Percentiles rank a stretch among this genome's conserved stretches.
Evolutionary conservation across 2,797 vertebrate species (phyloP).

Genomic region (Catharus ustulatus): DNA sequence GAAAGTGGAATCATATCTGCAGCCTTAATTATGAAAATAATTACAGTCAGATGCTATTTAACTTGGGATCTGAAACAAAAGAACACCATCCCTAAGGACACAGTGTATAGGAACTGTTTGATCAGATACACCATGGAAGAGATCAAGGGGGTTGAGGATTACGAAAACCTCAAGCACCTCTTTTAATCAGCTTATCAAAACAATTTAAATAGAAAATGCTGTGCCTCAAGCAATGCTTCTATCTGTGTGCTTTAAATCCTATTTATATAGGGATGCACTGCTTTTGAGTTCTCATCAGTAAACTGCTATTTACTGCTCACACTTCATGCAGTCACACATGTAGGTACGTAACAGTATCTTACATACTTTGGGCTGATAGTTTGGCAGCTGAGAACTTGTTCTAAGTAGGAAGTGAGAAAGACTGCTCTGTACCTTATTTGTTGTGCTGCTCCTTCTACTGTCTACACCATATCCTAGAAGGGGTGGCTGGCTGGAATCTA

Average conservation of each 20-base stretch:
- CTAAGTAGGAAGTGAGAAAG: background rate
- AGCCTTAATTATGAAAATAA: constrained; percentile 43
- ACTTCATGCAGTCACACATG: background rate
- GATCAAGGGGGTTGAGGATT: constrained; percentile 19
- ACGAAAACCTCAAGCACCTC: constrained; percentile 20
- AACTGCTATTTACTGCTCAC: background rate
- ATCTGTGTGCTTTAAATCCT: background rate
- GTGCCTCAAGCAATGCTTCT: background rate
- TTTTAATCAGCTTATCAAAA: constrained; percentile 45
- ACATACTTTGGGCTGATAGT: background rate
- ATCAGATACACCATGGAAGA: background rate
- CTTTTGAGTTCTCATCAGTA: background rate
- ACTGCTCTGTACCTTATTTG: background rate
- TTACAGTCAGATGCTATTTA: background rate
- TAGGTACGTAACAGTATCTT: background rate
- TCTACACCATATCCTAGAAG: background rate
- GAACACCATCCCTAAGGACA: constrained; percentile 8
- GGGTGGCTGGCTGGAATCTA: background rate
- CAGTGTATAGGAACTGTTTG: background rate
- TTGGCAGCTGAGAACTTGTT: background rate
- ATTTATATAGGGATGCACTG: background rate
- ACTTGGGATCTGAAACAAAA: constrained; percentile 39
- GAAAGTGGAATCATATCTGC: background rate
- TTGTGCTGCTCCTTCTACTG: background rate
- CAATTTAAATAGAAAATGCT: background rate